These are phyloP conservation scores for Aeoliscus strigatus DNA, from an alignment of 2,797 vertebrate genomes.

Conservation along the genomic window DNA sequence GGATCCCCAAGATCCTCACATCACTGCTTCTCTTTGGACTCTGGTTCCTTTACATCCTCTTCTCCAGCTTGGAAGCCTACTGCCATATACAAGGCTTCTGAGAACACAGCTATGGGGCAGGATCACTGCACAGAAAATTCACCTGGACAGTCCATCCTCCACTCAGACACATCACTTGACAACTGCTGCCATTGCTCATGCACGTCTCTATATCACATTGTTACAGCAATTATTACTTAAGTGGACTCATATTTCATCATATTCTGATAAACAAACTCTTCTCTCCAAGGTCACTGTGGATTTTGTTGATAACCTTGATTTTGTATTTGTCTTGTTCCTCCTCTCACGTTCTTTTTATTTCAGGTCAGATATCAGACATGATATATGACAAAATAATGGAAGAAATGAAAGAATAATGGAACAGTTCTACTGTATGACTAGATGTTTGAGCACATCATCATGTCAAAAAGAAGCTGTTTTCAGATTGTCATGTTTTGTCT, in stretches of 20 bases:
- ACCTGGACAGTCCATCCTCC: constrained; percentile 17
- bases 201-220: constrained; percentile 12
- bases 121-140: constrained; percentile 19
- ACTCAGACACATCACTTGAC: constrained; percentile 28
- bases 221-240: constrained; percentile 12
- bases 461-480: constrained; percentile 1
- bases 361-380: background rate
- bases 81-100: constrained; percentile 92
- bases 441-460: constrained; percentile 1
- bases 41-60: constrained; percentile 91
- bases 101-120: constrained; percentile 27
- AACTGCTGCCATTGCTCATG: constrained; percentile 44
- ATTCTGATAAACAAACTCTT: constrained; percentile 22
- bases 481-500: constrained; percentile 5
- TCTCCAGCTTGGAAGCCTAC: constrained; percentile 91
- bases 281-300: constrained; percentile 18
- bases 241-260: constrained; percentile 15
- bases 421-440: constrained; percentile 1
- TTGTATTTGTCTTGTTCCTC: constrained; percentile 17
- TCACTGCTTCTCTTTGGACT: constrained; percentile 80
- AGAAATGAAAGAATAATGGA: too few relatives aligned
- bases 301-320: constrained; percentile 22
- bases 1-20: constrained; percentile 77
- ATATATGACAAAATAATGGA: constrained; percentile 2
- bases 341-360: constrained; percentile 3